phyloP scores from a whole-genome alignment of 2,888 invertebrate genomes.

The Danaus chrysippus region DNA sequence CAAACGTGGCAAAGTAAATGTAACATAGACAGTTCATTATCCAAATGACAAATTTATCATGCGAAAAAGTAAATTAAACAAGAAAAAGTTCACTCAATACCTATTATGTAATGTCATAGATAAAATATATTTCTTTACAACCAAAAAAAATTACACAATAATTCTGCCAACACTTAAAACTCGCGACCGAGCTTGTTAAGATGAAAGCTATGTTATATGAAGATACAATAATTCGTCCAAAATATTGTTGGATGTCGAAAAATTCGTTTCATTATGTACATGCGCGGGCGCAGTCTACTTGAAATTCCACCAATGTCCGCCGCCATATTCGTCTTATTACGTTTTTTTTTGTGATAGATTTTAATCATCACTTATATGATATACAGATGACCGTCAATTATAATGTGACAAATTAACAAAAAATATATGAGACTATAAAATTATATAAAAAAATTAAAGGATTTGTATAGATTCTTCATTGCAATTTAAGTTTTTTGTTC shows the following conservation, averaged over 20 bases:
- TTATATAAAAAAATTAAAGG: background rate
- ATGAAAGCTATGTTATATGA: background rate
- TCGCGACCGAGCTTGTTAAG: slow-evolving; percentile 20
- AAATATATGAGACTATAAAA: background rate
- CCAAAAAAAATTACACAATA: slow-evolving; percentile 24
- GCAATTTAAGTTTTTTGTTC: background rate
- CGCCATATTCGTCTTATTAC: slow-evolving; percentile 74
- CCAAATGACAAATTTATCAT: too few relatives aligned
- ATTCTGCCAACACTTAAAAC: slow-evolving; percentile 27
- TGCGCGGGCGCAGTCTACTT: slow-evolving; percentile 55
- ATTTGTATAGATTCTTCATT: background rate
- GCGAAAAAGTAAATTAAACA: too few relatives aligned
- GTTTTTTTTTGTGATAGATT: slow-evolving; percentile 70
- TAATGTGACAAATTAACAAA: slow-evolving; percentile 8
- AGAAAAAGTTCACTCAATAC: too few relatives aligned
- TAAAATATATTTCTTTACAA: slow-evolving; percentile 23
- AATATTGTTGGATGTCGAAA: slow-evolving; percentile 34
- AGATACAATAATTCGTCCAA: background rate
- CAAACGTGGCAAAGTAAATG: too few relatives aligned
- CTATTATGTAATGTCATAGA: too few relatives aligned
- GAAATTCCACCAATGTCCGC: slow-evolving; percentile 61
- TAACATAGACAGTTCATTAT: too few relatives aligned
- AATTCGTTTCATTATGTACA: slow-evolving; percentile 41
- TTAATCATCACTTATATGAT: slow-evolving; percentile 68
- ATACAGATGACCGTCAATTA: slow-evolving; percentile 38